Percentiles rank a stretch among this genome's conserved stretches.
These are phyloP conservation scores for Glomeris marginata DNA, from an alignment of 2,888 invertebrate genomes.

Conservation along the genomic window DNA sequence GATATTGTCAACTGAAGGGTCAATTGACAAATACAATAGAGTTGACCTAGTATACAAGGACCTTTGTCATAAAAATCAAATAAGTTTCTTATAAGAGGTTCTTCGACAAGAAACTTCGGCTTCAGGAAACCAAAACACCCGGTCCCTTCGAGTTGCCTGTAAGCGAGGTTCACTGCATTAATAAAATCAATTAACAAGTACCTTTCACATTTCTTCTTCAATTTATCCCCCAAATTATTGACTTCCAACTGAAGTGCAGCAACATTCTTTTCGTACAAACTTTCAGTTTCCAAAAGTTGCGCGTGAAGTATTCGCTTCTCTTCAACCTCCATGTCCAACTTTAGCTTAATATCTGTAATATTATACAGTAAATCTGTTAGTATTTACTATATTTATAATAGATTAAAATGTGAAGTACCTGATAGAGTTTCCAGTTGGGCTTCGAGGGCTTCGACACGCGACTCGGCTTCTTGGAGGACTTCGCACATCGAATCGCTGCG, in stretches of 20 bases:
- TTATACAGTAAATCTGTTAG: neutral
- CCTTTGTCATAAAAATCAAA: too few species aligned
- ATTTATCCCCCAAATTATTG: slow-evolving; percentile 26
- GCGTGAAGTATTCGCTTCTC: slow-evolving; percentile 29
- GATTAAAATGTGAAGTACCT: slow-evolving; percentile 1
- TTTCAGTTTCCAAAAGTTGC: slow-evolving; percentile 22
- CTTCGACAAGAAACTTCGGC: too few species aligned
- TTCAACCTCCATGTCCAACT: slow-evolving; percentile 28
- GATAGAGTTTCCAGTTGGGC: slow-evolving; percentile 9
- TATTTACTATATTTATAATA: neutral
- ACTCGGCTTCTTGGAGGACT: slow-evolving; percentile 3
- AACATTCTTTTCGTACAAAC: slow-evolving; percentile 21
- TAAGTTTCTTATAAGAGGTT: too few species aligned
- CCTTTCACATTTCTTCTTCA: slow-evolving; percentile 33
- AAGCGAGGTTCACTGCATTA: too few species aligned
- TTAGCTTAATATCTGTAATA: slow-evolving; percentile 25
- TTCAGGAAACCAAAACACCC: too few species aligned
- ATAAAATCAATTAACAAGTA: neutral
- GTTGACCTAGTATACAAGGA: too few species aligned
- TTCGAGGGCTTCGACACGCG: slow-evolving; percentile 6
- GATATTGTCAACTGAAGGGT: too few species aligned
- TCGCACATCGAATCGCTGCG: slow-evolving; percentile 3
- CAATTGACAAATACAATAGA: too few species aligned
- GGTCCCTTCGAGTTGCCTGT: too few species aligned
- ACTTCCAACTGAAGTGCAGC: slow-evolving; percentile 23